phyloP scores from a whole-genome alignment of 1,140 invertebrate species.

The Drosophila paulistorum region DNA sequence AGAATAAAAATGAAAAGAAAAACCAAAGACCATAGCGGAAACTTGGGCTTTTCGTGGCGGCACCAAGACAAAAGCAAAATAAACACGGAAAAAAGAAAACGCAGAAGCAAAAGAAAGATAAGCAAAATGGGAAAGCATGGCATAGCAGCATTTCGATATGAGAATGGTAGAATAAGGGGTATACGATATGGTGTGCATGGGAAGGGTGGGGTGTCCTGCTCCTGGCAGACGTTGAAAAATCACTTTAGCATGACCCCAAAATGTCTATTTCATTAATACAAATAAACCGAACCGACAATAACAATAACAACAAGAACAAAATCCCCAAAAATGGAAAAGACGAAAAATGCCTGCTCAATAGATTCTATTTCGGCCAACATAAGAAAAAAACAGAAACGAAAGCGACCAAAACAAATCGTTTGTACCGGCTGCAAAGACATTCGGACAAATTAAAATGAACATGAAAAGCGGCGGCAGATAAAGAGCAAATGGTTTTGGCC shows the following conservation, averaged over 20 bases:
- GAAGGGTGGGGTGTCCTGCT: slow-evolving; percentile 33
- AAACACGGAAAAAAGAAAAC: slow-evolving; percentile 48
- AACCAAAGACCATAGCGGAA: slow-evolving; percentile 25
- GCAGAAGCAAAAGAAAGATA: slow-evolving; percentile 45
- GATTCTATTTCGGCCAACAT: not conserved
- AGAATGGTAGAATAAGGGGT: slow-evolving; percentile 29
- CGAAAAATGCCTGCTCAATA: slow-evolving; percentile 10
- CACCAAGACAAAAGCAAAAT: slow-evolving; percentile 71
- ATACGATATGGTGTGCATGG: not conserved
- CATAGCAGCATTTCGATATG: slow-evolving; percentile 22
- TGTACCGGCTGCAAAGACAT: slow-evolving; percentile 71
- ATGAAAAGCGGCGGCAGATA: slow-evolving; percentile 71
- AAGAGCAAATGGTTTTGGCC: slow-evolving; percentile 48
- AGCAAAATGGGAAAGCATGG: slow-evolving; percentile 45
- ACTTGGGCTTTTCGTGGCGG: slow-evolving; percentile 31
- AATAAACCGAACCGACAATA: slow-evolving; percentile 65
- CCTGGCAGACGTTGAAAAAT: slow-evolving; percentile 78
- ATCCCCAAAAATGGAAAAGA: not conserved
- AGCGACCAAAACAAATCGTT: slow-evolving; percentile 74
- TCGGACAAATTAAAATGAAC: slow-evolving; percentile 79
- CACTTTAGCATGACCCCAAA: slow-evolving; percentile 82
- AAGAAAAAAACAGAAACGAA: slow-evolving; percentile 36
- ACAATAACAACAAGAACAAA: slow-evolving; percentile 7
- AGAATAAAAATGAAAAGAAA: slow-evolving; percentile 10
- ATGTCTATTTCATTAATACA: slow-evolving; percentile 82